Percentiles rank a stretch among this genome's conserved stretches.
These are phyloP conservation scores for Oceanites oceanicus DNA, from an alignment of 2,113 vertebrate species.

Conservation along the genomic window DNA sequence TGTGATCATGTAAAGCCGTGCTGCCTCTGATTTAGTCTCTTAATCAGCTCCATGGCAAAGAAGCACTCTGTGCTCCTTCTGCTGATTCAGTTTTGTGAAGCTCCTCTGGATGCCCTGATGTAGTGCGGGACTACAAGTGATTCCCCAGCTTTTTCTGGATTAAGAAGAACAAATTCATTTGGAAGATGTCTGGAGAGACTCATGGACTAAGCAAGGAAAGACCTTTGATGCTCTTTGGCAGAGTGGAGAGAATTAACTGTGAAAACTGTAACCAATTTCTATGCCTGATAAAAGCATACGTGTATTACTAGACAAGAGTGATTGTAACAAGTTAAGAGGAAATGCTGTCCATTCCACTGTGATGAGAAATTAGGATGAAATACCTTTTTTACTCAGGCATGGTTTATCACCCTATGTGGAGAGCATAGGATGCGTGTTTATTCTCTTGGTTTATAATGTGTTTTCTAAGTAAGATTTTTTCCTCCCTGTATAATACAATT, in stretches of 20 bases:
- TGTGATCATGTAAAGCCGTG: neutral
- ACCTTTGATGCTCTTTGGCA: neutral
- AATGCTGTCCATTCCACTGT: neutral
- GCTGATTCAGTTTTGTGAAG: neutral
- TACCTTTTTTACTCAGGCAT: neutral
- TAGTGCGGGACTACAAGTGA: neutral
- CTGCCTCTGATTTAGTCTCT: neutral
- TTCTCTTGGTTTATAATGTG: neutral
- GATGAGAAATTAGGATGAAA: conserved; percentile 21
- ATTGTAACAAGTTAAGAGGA: neutral
- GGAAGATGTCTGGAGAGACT: neutral
- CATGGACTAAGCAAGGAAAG: neutral
- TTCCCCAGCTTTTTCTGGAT: neutral
- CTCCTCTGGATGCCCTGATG: neutral
- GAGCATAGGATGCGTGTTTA: neutral
- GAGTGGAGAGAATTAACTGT: neutral
- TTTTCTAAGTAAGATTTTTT: neutral
- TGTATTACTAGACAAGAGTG: neutral
- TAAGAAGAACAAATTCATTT: neutral
- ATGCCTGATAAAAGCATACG: neutral
- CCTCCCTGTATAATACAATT: neutral
- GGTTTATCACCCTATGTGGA: neutral
- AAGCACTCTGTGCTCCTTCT: neutral
- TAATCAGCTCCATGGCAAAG: neutral
- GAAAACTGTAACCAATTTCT: neutral